phyloP scores from a whole-genome alignment of 2,113 vertebrate species.

The Labeo catla region DNA sequence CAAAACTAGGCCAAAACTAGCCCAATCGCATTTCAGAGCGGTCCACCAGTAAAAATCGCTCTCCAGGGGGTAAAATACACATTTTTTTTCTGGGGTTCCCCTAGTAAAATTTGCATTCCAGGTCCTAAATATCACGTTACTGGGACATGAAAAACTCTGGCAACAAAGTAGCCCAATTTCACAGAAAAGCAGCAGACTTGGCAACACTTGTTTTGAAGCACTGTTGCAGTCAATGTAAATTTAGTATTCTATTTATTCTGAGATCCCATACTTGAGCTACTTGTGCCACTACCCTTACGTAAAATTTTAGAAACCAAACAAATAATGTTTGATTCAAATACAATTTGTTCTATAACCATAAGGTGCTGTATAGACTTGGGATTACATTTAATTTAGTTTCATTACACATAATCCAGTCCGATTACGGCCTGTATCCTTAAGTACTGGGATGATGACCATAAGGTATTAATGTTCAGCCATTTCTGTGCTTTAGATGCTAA shows the following conservation, averaged over 20 bases:
- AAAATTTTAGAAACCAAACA: not conserved
- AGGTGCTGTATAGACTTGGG: not conserved
- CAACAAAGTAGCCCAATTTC: too few relatives aligned
- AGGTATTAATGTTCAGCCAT: slow-evolving; percentile 5
- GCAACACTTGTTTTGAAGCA: not conserved
- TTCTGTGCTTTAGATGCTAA: slow-evolving; percentile 6
- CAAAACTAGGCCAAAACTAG: too few relatives aligned
- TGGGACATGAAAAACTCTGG: too few relatives aligned
- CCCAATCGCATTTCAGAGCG: too few relatives aligned
- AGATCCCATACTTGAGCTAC: not conserved
- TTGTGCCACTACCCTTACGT: not conserved
- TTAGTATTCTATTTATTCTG: not conserved
- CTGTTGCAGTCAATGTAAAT: not conserved
- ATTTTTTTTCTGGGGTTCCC: too few relatives aligned
- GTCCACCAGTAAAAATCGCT: too few relatives aligned
- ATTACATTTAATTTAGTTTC: not conserved
- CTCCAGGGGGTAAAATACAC: too few relatives aligned
- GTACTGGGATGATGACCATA: not conserved
- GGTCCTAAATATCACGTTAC: too few relatives aligned
- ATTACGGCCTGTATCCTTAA: not conserved
- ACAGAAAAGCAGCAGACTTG: too few relatives aligned
- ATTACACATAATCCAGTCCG: slow-evolving; percentile 5
- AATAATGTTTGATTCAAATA: too few relatives aligned
- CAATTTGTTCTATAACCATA: not conserved
- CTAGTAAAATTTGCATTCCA: too few relatives aligned